Percentiles rank a stretch among this genome's conserved stretches.
phyloP scores from a whole-genome alignment of 2,113 vertebrate genomes.

The Trinectes maculatus region DNA sequence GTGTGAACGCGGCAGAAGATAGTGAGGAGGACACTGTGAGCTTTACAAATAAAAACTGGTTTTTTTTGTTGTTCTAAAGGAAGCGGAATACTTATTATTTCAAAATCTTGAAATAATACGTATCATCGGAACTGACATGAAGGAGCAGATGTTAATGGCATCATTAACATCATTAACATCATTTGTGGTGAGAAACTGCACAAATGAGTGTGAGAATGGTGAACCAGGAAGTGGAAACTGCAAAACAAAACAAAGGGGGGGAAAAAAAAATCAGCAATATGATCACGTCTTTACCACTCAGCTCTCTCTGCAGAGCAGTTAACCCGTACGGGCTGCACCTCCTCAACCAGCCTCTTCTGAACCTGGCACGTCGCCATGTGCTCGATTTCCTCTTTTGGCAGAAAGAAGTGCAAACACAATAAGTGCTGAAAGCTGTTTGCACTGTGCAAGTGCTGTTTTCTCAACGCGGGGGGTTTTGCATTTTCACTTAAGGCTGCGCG shows the following conservation, averaged over 20 bases:
- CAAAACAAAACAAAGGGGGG: too few species aligned
- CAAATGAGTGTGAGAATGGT: neutral
- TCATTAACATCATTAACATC: too few species aligned
- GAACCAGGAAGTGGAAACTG: conserved; percentile 24
- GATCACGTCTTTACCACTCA: conserved; percentile 8
- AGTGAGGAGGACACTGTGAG: conserved; percentile 8
- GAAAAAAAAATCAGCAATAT: neutral
- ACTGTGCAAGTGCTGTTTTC: conserved; percentile 6
- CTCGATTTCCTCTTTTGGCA: conserved; percentile 52
- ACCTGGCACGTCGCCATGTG: conserved; percentile 35
- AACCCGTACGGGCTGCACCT: conserved; percentile 13
- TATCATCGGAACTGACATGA: too few species aligned
- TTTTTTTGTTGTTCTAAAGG: neutral
- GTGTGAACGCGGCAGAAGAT: conserved; percentile 35
- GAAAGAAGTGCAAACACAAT: conserved; percentile 39
- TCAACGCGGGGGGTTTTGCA: neutral
- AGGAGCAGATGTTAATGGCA: too few species aligned
- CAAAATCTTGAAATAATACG: too few species aligned
- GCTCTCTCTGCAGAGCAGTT: conserved; percentile 19
- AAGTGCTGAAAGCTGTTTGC: conserved; percentile 32
- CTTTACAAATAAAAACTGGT: conserved; percentile 4
- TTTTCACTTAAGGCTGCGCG: neutral
- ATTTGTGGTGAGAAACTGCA: neutral
- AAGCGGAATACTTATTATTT: neutral
- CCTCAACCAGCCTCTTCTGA: conserved; percentile 25